Evolutionary conservation across 2,888 invertebrate genomes (phyloP).

Genomic region (Synergus itoensis): DNA sequence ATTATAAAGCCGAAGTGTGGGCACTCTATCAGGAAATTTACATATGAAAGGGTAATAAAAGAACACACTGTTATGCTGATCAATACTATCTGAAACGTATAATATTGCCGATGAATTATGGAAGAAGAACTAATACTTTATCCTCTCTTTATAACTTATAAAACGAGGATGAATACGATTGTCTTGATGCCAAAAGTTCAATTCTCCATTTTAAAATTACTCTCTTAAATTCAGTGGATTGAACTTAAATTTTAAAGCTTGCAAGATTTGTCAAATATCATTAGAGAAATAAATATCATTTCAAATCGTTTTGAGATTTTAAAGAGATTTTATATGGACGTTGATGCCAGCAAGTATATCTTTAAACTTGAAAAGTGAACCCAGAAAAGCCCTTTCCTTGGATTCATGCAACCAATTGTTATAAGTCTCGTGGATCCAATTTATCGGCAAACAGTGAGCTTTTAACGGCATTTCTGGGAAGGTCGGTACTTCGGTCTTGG

Average conservation of each 20-base stretch:
- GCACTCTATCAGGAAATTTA: slow-evolving; percentile 17
- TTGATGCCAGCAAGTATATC: background rate
- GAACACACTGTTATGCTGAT: slow-evolving; percentile 27
- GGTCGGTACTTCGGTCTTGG: slow-evolving; percentile 42
- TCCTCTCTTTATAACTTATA: background rate
- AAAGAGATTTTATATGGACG: background rate
- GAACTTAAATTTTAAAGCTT: background rate
- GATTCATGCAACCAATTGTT: slow-evolving; percentile 39
- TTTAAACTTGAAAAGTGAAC: background rate
- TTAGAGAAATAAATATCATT: background rate
- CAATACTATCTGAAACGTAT: slow-evolving; percentile 22
- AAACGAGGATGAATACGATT: background rate
- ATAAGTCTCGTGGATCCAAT: slow-evolving; percentile 51
- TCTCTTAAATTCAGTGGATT: background rate
- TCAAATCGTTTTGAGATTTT: background rate
- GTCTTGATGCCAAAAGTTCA: background rate
- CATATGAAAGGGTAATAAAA: slow-evolving; percentile 25
- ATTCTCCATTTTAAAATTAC: too few relatives aligned
- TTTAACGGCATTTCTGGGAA: slow-evolving; percentile 52
- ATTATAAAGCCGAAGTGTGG: slow-evolving; percentile 13
- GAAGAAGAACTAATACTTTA: background rate
- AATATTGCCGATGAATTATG: background rate
- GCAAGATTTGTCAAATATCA: background rate
- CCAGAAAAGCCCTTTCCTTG: background rate
- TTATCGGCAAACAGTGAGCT: slow-evolving; percentile 55